A percentile compares a stretch with the other conserved stretches of the same genome.
phyloP scores from a whole-genome alignment of 37 sponge, comb jelly and placozoan genomes.

The Beroe forskalii region DNA sequence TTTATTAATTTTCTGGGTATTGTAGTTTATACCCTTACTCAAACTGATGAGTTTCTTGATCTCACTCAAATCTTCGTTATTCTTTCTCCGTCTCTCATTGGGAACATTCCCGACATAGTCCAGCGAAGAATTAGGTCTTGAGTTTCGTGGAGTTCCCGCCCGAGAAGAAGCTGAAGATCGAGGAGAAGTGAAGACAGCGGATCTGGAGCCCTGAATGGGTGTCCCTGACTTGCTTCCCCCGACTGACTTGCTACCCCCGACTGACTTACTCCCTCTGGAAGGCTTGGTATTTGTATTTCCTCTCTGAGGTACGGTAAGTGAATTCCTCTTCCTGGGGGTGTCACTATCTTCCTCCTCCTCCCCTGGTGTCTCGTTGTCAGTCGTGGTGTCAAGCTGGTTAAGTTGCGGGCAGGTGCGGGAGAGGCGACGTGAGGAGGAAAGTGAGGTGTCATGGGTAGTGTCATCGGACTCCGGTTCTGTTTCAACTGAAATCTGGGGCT shows the following conservation, averaged over 20 bases:
- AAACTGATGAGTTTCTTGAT: conserved; percentile 16
- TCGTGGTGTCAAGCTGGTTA: neutral
- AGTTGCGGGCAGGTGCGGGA: neutral
- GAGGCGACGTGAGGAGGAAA: neutral
- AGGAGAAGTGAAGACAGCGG: neutral
- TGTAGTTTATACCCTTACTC: neutral
- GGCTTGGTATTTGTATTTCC: neutral
- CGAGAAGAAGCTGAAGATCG: no score
- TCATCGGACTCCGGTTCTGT: no score
- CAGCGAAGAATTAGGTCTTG: neutral
- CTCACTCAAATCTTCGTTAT: conserved; percentile 35
- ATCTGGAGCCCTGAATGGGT: neutral
- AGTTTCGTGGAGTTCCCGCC: neutral
- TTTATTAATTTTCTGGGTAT: neutral
- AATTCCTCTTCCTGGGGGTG: neutral
- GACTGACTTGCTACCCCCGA: neutral
- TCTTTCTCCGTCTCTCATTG: neutral
- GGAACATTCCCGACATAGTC: neutral
- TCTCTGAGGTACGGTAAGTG: neutral
- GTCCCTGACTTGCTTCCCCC: neutral
- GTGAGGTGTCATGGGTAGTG: no score
- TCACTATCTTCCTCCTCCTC: neutral
- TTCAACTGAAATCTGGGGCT: no score
- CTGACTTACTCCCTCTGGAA: neutral
- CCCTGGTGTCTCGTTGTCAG: neutral